Base-by-base conservation (phyloP, 2,797 vertebrate genomes). In the Leucoraja ocellata region DNA sequence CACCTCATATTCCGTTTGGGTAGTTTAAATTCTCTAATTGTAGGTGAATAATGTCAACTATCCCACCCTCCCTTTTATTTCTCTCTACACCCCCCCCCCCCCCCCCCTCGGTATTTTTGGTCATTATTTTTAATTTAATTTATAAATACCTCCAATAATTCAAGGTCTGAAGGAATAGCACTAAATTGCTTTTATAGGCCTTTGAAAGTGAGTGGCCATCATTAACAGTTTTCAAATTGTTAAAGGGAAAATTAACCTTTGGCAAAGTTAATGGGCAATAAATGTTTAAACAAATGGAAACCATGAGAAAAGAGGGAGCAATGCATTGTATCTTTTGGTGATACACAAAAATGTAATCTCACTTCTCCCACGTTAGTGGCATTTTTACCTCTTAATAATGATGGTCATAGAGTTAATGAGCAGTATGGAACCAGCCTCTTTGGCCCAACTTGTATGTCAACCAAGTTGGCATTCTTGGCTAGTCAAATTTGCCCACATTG, bases 101-200 rank as follows among this genome's bases (percentile, higher is more conserved):
- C 32, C 32, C 46, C 46, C 46, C 2, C 46, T 46, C 2, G 46
- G 46, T 46, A 46, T 46, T 46, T 46, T 46, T 13, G 71, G 71
- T 21, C 5, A 73, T 1, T 14, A 68, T 73, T 73, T 3, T 25
- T 73, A 21, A 73, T 73, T 21, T 21, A 73, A 73, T 21, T 73
- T 21, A 73, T 21, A 23, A n/a, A 84, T 39, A 80, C 8, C 4
- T 6, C 14, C 9, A 58, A 63, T 25, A 63, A 63, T 86, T 86
- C 83, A 86, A 28, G 25, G 23, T 28, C 80, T 86, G 83, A 86
- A 86, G 58, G 83, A 86, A 86, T n/a, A n/a, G 18, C 25, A 63
- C 11, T 63, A 8, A 21, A 39, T 0, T 10, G 0, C 7, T 46
- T 46, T 80, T 25, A 83, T 25, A 2, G 21, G 14, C 16, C 46